These are phyloP conservation scores for Arctocebus calabarensis DNA, from an alignment of 2,797 vertebrate species.

Conservation along the genomic window DNA sequence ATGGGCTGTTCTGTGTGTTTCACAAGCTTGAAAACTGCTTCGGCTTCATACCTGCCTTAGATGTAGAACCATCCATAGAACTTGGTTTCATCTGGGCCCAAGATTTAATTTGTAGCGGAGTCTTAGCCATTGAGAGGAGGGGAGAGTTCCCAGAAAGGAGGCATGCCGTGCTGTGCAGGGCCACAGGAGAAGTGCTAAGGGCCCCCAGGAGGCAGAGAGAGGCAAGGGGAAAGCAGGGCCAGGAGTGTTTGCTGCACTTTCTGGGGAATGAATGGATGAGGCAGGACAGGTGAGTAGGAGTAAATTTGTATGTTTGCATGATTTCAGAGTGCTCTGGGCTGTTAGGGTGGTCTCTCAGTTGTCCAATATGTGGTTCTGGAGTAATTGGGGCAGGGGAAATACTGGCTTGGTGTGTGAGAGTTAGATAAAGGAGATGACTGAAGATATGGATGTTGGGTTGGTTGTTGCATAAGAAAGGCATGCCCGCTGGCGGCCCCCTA, in stretches of 20 bases:
- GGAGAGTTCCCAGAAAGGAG: neutral
- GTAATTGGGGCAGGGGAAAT: neutral
- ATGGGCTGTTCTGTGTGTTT: accelerated
- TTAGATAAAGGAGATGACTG: neutral
- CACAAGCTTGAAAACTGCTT: neutral
- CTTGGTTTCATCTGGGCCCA: neutral
- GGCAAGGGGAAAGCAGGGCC: neutral
- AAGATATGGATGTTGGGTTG: neutral
- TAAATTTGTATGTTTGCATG: neutral
- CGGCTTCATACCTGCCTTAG: neutral
- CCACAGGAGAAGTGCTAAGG: neutral
- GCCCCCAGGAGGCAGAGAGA: neutral
- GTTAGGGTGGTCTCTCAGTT: neutral
- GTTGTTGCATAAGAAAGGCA: neutral
- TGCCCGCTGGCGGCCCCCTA: neutral
- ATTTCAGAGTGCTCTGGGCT: neutral
- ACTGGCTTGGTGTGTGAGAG: neutral
- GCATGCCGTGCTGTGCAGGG: neutral
- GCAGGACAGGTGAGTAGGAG: neutral
- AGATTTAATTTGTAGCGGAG: neutral
- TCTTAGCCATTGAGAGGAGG: too few species aligned
- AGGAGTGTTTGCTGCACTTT: neutral
- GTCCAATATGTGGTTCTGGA: neutral
- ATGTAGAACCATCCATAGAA: neutral
- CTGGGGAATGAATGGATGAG: neutral